Conservation (phyloP, 2,888 invertebrate species). For the Cynaeus angustus region DNA sequence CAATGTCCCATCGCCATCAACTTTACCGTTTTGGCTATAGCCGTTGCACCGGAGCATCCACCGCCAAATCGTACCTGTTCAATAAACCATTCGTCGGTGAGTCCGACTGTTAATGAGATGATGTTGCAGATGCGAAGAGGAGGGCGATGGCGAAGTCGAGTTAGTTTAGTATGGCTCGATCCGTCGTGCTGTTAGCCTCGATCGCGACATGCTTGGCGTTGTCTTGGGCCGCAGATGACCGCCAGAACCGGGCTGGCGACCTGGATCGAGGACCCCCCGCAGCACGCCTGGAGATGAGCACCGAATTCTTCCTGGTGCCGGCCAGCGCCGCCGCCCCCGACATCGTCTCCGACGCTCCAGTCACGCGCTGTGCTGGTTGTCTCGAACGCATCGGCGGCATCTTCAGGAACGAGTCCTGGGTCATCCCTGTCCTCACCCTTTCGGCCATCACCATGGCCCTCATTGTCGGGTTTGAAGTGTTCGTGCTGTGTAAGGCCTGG, state of each 20-base stretch:
- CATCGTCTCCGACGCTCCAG: constrained; percentile 59
- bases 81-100: constrained; percentile 28
- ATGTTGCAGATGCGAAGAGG: constrained; percentile 54
- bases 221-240: constrained; percentile 61
- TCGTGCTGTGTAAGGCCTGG: constrained; percentile 90
- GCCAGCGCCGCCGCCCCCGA: constrained; percentile 70
- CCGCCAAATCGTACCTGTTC: constrained; percentile 37
- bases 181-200: constrained; percentile 62
- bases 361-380: constrained; percentile 66
- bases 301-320: constrained; percentile 88
- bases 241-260: constrained; percentile 62
- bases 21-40: constrained; percentile 16
- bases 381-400: constrained; percentile 62
- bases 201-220: constrained; percentile 60
- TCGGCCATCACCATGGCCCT: constrained; percentile 89
- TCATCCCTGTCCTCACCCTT: constrained; percentile 89
- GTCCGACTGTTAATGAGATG: constrained; percentile 54
- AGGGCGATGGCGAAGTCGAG: constrained; percentile 46
- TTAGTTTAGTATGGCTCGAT: constrained; percentile 67
- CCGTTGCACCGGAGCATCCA: constrained; percentile 19
- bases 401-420: constrained; percentile 87
- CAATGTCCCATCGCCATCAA: background rate
- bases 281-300: constrained; percentile 83
- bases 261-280: constrained; percentile 63
- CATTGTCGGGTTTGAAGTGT: constrained; percentile 91